Base-by-base conservation (phyloP, 35 echinoderm and acorn worm genomes). In the Holothuria glaberrima region DNA sequence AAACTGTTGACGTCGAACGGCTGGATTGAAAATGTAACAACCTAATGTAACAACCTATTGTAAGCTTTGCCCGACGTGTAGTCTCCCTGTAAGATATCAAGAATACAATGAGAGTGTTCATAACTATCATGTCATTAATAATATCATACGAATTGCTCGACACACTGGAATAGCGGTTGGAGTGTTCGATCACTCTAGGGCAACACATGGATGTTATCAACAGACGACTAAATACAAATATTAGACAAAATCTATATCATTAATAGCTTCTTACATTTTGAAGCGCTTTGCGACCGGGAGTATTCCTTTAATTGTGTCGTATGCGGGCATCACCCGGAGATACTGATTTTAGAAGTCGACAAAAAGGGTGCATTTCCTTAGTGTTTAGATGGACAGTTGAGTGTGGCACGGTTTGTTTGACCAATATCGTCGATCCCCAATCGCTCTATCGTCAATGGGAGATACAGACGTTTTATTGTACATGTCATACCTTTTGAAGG, bases 291-390 rank as follows among this genome's bases (percentile, higher is more conserved):
- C 35, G 77, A 26, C 9, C 32, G 50, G 27, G 5, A 24, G 21
- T 80, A 90, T 65, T 21, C 27, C 7, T 90, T 62, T 45, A 6
- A 74, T 22, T 90, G 88, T 48, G 57, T 80, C 2, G 24, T 90
- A 31, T 90, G 88, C 61, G 88, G 88, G 3, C 33, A 90, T 76
- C 67, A 78, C 30, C 71, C 88, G 30, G 69, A 74, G 79, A 60
- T 90, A 32, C 21, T 90, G 12, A 80, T 90, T 16, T 36, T 90
- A 20, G 88, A 80, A 19, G 32, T 90, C 3, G 59, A 90, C 62
- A 90, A 76, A 30, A 90, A 90, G 33, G 59, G 56, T 31, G 88
- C 88, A 57, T 90, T 90, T 90, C 83, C n/a, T n/a, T n/a, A n/a
- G n/a, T n/a, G n/a, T n/a, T n/a, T n/a, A n/a, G n/a, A n/a, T n/a